Evolutionary conservation across 2,113 vertebrate genomes (phyloP).

Genomic region (Plecturocebus donacophilus): DNA sequence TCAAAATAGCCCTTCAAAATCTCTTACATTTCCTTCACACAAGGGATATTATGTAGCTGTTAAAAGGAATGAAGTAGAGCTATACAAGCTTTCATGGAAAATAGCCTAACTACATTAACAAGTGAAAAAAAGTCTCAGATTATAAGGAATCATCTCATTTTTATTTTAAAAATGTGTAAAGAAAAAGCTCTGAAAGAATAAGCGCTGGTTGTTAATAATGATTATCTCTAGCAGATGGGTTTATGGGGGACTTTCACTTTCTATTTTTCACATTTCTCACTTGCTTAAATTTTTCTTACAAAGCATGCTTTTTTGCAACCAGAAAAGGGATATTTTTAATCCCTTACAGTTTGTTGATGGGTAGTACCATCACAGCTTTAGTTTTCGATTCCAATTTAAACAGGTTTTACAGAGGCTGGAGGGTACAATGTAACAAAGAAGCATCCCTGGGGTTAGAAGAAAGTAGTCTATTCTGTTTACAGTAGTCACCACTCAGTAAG

Average conservation of each 20-base stretch:
- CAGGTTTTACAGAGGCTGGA: background rate
- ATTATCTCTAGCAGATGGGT: background rate
- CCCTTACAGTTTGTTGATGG: background rate
- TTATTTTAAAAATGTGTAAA: background rate
- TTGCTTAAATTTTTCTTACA: conserved; percentile 36
- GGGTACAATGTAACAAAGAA: background rate
- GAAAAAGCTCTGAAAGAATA: conserved; percentile 9
- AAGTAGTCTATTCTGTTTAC: background rate
- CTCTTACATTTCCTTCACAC: background rate
- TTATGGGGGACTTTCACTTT: background rate
- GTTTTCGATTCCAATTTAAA: background rate
- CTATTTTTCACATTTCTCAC: conserved; percentile 17
- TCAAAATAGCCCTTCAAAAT: conserved; percentile 8
- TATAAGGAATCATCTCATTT: background rate
- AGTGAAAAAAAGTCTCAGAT: background rate
- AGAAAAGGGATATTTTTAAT: conserved; percentile 11
- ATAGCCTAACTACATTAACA: background rate
- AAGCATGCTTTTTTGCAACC: background rate
- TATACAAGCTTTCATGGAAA: background rate
- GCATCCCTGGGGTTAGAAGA: background rate
- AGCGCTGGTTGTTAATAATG: conserved; percentile 35
- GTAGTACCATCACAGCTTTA: background rate
- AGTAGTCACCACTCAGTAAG: background rate
- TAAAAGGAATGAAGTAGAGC: background rate
- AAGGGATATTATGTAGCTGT: background rate